A percentile compares a stretch with the other conserved stretches of the same genome.
Conservation (phyloP, 1,140 invertebrate genomes). For the Lethrus apterus region DNA sequence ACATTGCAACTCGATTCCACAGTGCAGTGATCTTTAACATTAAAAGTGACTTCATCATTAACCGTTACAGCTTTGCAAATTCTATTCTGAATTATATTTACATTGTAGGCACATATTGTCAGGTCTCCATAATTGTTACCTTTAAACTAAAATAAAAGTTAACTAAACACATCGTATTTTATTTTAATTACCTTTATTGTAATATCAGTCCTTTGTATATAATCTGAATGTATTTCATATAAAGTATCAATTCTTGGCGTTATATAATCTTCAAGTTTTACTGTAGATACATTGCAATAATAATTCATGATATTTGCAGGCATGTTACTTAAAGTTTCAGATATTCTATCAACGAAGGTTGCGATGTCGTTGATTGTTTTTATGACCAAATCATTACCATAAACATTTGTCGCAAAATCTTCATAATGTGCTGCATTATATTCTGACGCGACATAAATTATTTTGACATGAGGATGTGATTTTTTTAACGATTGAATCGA, state of each 20-base stretch:
- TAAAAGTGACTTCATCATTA: conserved; percentile 5
- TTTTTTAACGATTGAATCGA: conserved; percentile 26
- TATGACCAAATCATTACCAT: conserved; percentile 24
- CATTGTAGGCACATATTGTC: conserved; percentile 26
- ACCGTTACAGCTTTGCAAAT: conserved; percentile 11
- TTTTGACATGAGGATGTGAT: conserved; percentile 21
- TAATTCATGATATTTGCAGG: conserved; percentile 31
- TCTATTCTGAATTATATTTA: conserved; percentile 11
- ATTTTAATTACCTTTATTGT: conserved; percentile 23
- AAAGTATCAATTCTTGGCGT: conserved; percentile 25
- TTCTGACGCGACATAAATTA: conserved; percentile 25
- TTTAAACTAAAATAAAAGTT: conserved; percentile 16
- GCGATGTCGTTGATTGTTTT: conserved; percentile 16
- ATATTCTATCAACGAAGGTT: conserved; percentile 19
- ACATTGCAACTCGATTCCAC: conserved; percentile 24
- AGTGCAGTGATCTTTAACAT: conserved; percentile 5
- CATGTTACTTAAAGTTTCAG: conserved; percentile 22
- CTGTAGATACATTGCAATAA: conserved; percentile 23
- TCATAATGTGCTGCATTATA: conserved; percentile 15
- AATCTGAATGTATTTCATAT: conserved; percentile 30
- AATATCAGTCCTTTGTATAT: conserved; percentile 20
- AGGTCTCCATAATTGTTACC: conserved; percentile 27
- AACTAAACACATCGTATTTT: neutral
- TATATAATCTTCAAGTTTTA: conserved; percentile 31
- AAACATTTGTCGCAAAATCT: conserved; percentile 12